Base-by-base conservation (phyloP, 2,888 invertebrate species). In the Diarsia dahlii region DNA sequence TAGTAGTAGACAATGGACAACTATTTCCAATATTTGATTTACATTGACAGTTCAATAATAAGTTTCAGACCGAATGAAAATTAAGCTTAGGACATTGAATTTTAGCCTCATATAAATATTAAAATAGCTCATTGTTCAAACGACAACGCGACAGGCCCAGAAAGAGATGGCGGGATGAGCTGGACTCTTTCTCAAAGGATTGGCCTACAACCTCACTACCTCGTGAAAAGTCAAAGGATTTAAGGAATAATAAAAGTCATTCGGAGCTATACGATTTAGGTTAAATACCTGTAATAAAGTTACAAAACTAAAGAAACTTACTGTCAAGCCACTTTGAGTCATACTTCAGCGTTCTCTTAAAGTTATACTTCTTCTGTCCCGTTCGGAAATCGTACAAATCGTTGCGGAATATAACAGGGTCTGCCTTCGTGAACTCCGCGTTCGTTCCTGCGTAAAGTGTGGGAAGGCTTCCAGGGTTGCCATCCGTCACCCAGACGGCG, bases 291-390 rank as follows among this genome's bases (percentile, higher is more conserved):
- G 13, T 10, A 34, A 39, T 39, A 6, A 71, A 54, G 65, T 10
- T 52, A 46, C 6, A 67, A 79, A 60, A 50, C 23, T 45, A 52
- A 69, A 52, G 13, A 58, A 65, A 97, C 97, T 97, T 92, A 98
- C 98, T 98, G 92, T 98, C 98, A 78, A 98, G 95, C 98, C 98
- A 98, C 91, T 98, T 98, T 46, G 97, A 97, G 92, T 98, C 98
- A 87, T 97, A 97, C 92, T 97, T 97, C 88, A 98, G 93, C 23
- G 98, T 98, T 78, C 98, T 94, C 90, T 97, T 97, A 90, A 97
- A 97, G 85, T 97, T 96, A 89, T 97, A 97, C 88, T 97, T 96
- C 90, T 97, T 97, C 87, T 97, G 96, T 71, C 97, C 97, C 70
- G 97, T 97, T 52, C 97, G 95, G 87, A 96, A 95, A 91, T 97